Base-by-base conservation (phyloP, 2,797 vertebrate genomes). In the Nyctalus aviator region DNA sequence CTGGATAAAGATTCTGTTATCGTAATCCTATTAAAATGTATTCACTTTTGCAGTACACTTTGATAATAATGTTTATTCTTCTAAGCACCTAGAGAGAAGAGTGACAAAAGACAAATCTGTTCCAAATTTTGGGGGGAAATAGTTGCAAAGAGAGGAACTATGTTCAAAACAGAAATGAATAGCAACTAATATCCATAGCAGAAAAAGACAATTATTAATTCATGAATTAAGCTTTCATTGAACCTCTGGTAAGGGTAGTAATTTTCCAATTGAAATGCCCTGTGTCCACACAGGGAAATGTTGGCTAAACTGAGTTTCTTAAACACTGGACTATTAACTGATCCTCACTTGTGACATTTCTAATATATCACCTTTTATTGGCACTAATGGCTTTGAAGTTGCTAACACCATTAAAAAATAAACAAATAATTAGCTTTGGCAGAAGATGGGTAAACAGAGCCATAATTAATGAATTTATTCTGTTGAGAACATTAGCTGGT, bases 1-100 rank as follows among this genome's bases (percentile, higher is more conserved):
- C 50, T 86, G 88, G 93, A 93, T 90, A 94, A 95, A 96, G 90
- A 89, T 82, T 93, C 62, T 94, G 72, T 96, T 92, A 90, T 76
- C 53, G 2, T 91, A 93, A 97, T 95, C 95, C 95, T 95, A 95
- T 97, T 95, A 96, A 95, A 93, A 93, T 95, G 93, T 90, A 77
- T 95, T 95, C 75, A 13, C 48, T 92, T 95, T 83, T 78, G 37
- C 44, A n/a, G 50, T 46, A 82, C 35, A 78, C 87, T 55, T 97
- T 81, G 66, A 89, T 94, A 94, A 95, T 81, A 89, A 71, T 82
- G 89, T 92, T 96, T 96, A 92, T 91, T 82, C 76, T 94, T 83
- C 69, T 95, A 77, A 95, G 93, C 53, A 93, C 93, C 82, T 35
- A 15, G 82, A 44, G 62, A 90, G 91, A 93, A 82, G 53, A 85